Base-by-base conservation (phyloP, 2,113 vertebrate species). In the Lota lota region DNA sequence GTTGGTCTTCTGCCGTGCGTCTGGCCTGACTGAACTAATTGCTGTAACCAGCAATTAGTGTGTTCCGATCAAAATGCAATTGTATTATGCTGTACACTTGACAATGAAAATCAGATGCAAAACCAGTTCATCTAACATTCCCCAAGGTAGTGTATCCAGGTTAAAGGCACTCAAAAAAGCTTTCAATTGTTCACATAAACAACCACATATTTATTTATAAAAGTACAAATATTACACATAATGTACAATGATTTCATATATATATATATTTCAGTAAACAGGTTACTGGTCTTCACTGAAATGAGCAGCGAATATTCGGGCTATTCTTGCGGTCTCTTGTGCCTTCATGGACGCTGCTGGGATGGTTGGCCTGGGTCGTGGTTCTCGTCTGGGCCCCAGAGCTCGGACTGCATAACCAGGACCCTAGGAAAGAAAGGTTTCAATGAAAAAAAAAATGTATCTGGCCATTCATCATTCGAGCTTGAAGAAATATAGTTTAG, bases 301-400 rank as follows among this genome's bases (percentile, higher is more conserved):
- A 21, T 66, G 92, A 57, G 93, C 83, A 7, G 94, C 91, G 88
- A 98, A 98, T 73, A 98, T 98, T 76, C 93, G 92, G 18, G 94
- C 92, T 0, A 99, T 97, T 66, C 96, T 92, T 63, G 85, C 73
- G 0, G 94, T 90, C 74, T 96, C 94, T 69, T 94, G 86, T 64
- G 90, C 92, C 0, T 90, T 91, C 70, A 90, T 83, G 14, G 79
- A 75, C 0, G 84, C 72, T 0, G 77, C 66, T 0, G 87, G 82
- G 36, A 90, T 74, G 74, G 64, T 77, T n/a, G 90, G 91, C 61
- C 82, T 80, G 61, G 74, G 90, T 0, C 72, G 88, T 5, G 24
- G 63, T 0, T 67, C 79, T 72, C 83, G 89, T 5, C 40, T 76
- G 79, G 64, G 77, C 0, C 77, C 76, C 61, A 85, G 70, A 14